Conservation (phyloP, 2,797 vertebrate genomes). For the Leptodactylus fallax region DNA sequence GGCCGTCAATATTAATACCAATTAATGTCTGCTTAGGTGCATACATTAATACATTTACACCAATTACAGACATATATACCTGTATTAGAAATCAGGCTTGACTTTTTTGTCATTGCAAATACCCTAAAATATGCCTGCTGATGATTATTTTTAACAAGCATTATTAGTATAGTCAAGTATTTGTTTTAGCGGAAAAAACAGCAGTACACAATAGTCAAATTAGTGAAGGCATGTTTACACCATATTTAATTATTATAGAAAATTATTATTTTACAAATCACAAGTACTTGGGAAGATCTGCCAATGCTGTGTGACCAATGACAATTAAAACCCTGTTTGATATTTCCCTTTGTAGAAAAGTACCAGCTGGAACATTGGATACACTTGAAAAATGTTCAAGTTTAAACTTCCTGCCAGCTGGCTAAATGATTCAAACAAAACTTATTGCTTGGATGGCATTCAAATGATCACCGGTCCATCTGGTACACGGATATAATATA, state of each 20-base stretch:
- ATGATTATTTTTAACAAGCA: not conserved
- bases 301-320: constrained; percentile 44
- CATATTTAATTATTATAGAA: constrained; percentile 68
- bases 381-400: constrained; percentile 51
- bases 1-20: constrained; percentile 55
- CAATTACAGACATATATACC: constrained; percentile 47
- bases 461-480: constrained; percentile 59
- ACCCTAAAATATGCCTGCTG: constrained; percentile 66
- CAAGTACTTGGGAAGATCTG: constrained; percentile 52
- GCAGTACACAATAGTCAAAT: constrained; percentile 68
- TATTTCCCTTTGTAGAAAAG: constrained; percentile 51
- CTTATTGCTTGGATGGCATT: constrained; percentile 58
- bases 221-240: constrained; percentile 72
- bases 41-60: constrained; percentile 55
- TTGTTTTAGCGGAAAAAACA: not conserved
- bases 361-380: constrained; percentile 56
- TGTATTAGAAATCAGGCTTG: constrained; percentile 67
- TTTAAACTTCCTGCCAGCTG: constrained; percentile 57
- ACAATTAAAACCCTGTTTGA: constrained; percentile 53
- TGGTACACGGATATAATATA: constrained; percentile 46
- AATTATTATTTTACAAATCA: constrained; percentile 74
- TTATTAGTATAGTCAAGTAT: not conserved
- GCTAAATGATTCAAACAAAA: constrained; percentile 53
- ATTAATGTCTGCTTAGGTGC: constrained; percentile 47
- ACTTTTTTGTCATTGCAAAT: constrained; percentile 72